Percentiles rank a stretch among this genome's conserved stretches.
Conservation (phyloP, 1,140 invertebrate genomes). For the Choristoneura fumiferana region DNA sequence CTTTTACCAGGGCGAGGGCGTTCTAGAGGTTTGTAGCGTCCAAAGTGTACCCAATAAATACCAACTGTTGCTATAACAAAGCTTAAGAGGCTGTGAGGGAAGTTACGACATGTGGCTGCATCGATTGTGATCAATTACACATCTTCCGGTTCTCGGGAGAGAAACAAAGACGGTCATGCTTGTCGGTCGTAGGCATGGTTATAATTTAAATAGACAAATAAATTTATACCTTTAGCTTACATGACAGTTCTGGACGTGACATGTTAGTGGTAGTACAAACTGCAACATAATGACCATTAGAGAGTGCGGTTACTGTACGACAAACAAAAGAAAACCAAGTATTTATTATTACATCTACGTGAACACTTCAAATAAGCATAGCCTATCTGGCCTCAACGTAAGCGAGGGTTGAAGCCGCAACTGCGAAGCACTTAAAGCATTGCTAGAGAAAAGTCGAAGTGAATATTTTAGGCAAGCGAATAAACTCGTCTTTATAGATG, state of each 20-base stretch:
- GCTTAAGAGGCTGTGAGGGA: constrained; percentile 70
- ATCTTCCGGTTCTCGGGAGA: constrained; percentile 47
- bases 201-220: constrained; percentile 74
- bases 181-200: constrained; percentile 58
- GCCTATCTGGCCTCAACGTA: constrained; percentile 69
- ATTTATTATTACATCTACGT: constrained; percentile 73
- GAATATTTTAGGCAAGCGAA: constrained; percentile 29
- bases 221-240: constrained; percentile 78
- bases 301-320: constrained; percentile 77
- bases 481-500: neutral
- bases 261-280: constrained; percentile 78
- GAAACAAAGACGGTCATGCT: constrained; percentile 60
- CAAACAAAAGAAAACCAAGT: constrained; percentile 76
- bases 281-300: constrained; percentile 79
- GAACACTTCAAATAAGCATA: constrained; percentile 71
- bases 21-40: constrained; percentile 74
- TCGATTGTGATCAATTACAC: constrained; percentile 56
- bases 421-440: constrained; percentile 72
- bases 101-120: constrained; percentile 60
- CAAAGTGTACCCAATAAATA: constrained; percentile 75
- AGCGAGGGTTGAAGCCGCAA: constrained; percentile 72
- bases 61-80: constrained; percentile 74
- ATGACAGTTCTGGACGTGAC: constrained; percentile 78
- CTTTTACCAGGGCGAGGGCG: constrained; percentile 75
- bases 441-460: constrained; percentile 62